Evolutionary conservation across 1,140 invertebrate species (phyloP).

Genomic region (Centruroides vittatus): DNA sequence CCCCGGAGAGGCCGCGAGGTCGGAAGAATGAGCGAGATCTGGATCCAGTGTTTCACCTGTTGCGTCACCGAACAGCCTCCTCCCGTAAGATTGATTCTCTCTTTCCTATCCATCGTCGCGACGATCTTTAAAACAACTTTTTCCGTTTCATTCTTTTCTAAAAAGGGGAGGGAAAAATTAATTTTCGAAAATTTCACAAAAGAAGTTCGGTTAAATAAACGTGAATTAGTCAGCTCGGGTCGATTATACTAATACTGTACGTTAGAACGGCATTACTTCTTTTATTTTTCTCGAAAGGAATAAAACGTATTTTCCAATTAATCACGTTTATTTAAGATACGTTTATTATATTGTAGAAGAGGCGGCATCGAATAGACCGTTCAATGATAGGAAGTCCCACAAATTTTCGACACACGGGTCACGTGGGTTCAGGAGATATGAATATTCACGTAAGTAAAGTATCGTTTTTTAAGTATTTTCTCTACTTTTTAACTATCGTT

Average conservation of each 20-base stretch:
- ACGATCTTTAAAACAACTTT: too few relatives aligned
- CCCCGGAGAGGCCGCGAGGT: neutral
- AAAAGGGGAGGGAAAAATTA: too few relatives aligned
- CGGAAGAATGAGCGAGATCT: slow-evolving; percentile 44
- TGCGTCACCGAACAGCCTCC: slow-evolving; percentile 51
- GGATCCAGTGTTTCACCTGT: slow-evolving; percentile 72
- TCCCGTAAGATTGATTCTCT: slow-evolving; percentile 26
- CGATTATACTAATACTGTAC: too few relatives aligned
- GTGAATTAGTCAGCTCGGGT: too few relatives aligned
- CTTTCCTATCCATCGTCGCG: too few relatives aligned
- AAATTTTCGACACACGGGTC: slow-evolving; percentile 82
- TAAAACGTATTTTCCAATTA: neutral
- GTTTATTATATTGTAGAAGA: slow-evolving; percentile 28
- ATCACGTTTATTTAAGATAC: too few relatives aligned
- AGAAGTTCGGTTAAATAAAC: too few relatives aligned
- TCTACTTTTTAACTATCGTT: too few relatives aligned
- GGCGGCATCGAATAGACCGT: slow-evolving; percentile 62
- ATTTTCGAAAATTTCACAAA: too few relatives aligned
- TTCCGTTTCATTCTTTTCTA: too few relatives aligned
- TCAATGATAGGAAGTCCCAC: slow-evolving; percentile 85
- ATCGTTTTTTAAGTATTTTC: too few relatives aligned
- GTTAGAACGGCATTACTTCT: too few relatives aligned
- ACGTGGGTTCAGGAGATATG: slow-evolving; percentile 74
- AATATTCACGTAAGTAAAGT: slow-evolving; percentile 29
- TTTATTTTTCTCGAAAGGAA: slow-evolving; percentile 2